phyloP scores from a whole-genome alignment of 2,113 vertebrate genomes.

The Aplodontia rufa region DNA sequence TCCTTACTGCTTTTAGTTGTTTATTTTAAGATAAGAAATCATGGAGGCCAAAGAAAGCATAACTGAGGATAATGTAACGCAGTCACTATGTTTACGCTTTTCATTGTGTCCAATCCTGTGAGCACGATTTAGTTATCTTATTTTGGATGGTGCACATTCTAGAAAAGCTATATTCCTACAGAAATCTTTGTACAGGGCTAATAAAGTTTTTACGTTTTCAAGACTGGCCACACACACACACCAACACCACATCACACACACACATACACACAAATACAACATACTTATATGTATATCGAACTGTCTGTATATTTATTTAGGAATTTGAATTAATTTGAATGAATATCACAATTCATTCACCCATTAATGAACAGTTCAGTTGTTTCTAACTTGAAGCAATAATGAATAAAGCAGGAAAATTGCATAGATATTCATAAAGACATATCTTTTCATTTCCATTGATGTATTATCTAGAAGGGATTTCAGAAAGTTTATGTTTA shows the following conservation, averaged over 20 bases:
- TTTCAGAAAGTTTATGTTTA: not conserved
- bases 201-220: not conserved
- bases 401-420: not conserved
- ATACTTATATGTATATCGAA: not conserved
- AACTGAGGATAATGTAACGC: not conserved
- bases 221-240: not conserved
- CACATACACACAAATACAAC: not conserved
- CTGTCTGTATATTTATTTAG: not conserved
- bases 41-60: not conserved
- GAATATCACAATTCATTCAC: not conserved
- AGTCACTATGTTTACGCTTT: not conserved
- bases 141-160: not conserved
- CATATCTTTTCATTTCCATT: not conserved
- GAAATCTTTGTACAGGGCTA: not conserved
- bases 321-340: not conserved
- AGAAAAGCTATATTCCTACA: not conserved
- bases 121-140: not conserved
- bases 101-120: not conserved
- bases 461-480: not conserved
- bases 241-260: not conserved
- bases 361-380: not conserved
- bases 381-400: not conserved
- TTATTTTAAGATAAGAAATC: not conserved
- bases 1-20: not conserved
- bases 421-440: not conserved